Evolutionary conservation across 2,888 invertebrate species (phyloP).

Genomic region (Pristionchus exspectatus): DNA sequence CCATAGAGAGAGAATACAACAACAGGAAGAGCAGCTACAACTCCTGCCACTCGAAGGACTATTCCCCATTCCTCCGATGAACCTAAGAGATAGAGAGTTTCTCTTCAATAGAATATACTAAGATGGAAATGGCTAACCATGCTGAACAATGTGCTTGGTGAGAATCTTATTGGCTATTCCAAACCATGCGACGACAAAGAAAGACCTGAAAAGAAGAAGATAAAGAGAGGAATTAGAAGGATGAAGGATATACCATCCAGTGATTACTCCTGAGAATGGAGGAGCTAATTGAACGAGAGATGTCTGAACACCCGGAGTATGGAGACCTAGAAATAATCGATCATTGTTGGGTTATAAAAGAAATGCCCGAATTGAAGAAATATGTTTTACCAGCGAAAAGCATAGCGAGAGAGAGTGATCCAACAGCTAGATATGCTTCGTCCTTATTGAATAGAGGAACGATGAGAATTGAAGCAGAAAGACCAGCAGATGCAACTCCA

Average conservation of each 20-base stretch:
- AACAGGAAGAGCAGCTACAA: conserved; percentile 74
- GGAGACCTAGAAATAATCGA: conserved; percentile 63
- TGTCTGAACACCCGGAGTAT: conserved; percentile 76
- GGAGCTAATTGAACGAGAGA: conserved; percentile 77
- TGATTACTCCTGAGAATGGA: conserved; percentile 76
- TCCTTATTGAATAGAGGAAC: conserved; percentile 75
- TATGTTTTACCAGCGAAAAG: conserved; percentile 70
- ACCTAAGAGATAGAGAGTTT: conserved; percentile 56
- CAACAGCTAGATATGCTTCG: conserved; percentile 70
- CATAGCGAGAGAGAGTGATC: conserved; percentile 76
- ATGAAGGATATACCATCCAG: conserved; percentile 64
- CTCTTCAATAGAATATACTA: not conserved
- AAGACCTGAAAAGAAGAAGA: conserved; percentile 56
- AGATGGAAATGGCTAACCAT: conserved; percentile 61
- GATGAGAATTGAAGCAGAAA: conserved; percentile 71
- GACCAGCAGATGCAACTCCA: conserved; percentile 73
- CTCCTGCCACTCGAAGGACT: conserved; percentile 74
- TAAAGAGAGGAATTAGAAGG: not conserved
- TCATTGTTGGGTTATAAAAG: not conserved
- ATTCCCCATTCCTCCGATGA: conserved; percentile 72
- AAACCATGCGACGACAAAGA: conserved; percentile 69
- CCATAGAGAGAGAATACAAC: conserved; percentile 76
- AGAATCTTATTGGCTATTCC: conserved; percentile 76
- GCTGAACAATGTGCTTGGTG: conserved; percentile 76
- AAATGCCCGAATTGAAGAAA: not conserved